Evolutionary conservation across 2,797 vertebrate genomes (phyloP), one percentile per base, ranked within the genome.

Genomic region (Cuculus canorus): DNA sequence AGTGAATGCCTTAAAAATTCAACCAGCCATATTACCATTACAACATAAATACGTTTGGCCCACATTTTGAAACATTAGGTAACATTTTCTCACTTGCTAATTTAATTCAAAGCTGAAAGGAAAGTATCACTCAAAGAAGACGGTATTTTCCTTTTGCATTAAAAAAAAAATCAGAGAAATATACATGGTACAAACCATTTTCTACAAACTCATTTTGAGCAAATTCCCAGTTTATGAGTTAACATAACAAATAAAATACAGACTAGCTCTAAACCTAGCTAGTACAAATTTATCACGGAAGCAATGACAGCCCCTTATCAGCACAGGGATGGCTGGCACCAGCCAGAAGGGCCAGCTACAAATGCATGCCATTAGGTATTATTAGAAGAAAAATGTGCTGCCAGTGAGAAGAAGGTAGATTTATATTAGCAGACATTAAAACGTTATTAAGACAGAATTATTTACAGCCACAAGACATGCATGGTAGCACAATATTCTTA

Each of bases 381-480:
- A 82, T 53, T 61, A 84, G 63, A 91, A 89, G 56, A 94, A 93
- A 95, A 89, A 60, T 54, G 43, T 87, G 63, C 87, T 95, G 59
- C 79, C 65, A 82, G 71, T 4, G 10, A 81, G 1, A 6, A 75
- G 61, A 78, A 95, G 48, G 53, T 56, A 87, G 68, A 83, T 86
- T 77, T 94, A 68, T 66, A 88, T 71, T 71, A 53, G 48, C 17
- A 82, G 61, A 65, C 47, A 85, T 75, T 33, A 81, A 92, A 90
- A 66, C n/a, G 83, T 61, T 57, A 88, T 66, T 86, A 86, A 57
- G 53, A 88, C 61, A 90, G 66, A 86, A 86, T 72, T 65, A 77
- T 91, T 86, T 87, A 90, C 70, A 81, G 75, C 72, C 71, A 59
- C 7, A 64, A 91, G 70, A 76, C n/a, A 66, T 32, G 37, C 68